Evolutionary conservation across 1,140 invertebrate species (phyloP), one percentile per base, ranked within the genome.

Genomic region (Carposina sasakii): DNA sequence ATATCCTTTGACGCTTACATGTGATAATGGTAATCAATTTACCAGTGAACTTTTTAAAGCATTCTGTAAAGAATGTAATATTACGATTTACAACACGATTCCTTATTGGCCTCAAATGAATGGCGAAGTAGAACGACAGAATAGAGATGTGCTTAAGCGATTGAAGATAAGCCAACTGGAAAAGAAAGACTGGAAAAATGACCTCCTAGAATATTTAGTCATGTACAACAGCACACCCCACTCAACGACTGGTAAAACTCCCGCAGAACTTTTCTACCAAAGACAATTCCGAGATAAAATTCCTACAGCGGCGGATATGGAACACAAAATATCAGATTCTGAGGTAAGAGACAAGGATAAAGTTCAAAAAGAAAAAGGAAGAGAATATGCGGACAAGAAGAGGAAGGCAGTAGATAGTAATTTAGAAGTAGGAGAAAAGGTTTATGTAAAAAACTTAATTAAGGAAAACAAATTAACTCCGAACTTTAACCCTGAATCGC

Each of bases 221-320:
- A 63, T 63, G 60, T 67, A 63, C 22, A 63, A 63, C 17, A 49
- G 42, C 1, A 67, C 60, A 2, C 60, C 60, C 2, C 60, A 66
- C 17, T 33, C 41, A n/a, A 19, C 37, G 2, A 65, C 58, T 13
- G 58, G 55, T 0, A 51, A 53, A 43, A 48, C 49, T 5, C 58
- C 60, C 0, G 23, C 57, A 3, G 57, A 63, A 41, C 30, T 63
- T n/a, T 63, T 63, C 30, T 63, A 45, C 12, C 44, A 21, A 20
- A 13, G 60, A 10, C 3, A 48, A 31, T 44, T 44, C 21, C 48
- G 45, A 28, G 50, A 57, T 16, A 57, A 57, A 42, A 28, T 57
- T 10, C 55, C 50, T 0, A 28, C 36, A 20, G 45, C 12, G 39
- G 13, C 16, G 31, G 23, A 19, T n/a, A 33, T 21, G 17, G 22